These are phyloP conservation scores for Lepetodrilus schrolli DNA, from an alignment of 2,888 invertebrate species.

Conservation along the genomic window DNA sequence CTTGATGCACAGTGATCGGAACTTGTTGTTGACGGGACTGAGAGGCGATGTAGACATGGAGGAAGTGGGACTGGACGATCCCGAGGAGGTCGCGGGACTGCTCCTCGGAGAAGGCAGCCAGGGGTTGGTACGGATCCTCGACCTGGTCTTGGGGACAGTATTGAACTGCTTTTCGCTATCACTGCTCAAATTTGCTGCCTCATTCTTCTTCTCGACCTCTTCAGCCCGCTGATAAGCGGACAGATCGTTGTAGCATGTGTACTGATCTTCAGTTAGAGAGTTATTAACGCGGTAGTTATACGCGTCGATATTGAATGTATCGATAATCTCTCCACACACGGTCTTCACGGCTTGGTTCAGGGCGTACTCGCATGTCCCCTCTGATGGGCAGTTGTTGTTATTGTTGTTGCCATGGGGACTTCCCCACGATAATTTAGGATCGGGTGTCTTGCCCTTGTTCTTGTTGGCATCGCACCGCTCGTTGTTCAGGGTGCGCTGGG, in stretches of 20 bases:
- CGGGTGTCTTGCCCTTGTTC: constrained; percentile 1
- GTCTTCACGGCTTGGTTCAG: constrained; percentile 22
- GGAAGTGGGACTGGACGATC: constrained; percentile 5
- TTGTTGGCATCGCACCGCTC: constrained; percentile 26
- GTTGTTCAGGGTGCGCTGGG: constrained; percentile 38
- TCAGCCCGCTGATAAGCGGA: neutral
- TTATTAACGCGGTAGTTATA: constrained; percentile 21
- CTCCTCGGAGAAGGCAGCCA: constrained; percentile 68
- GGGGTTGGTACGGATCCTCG: constrained; percentile 67
- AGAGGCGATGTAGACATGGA: neutral
- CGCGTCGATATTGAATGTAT: constrained; percentile 25
- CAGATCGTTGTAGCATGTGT: neutral
- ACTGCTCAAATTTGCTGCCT: neutral
- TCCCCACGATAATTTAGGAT: neutral
- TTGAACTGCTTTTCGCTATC: constrained; percentile 30
- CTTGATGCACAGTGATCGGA: neutral
- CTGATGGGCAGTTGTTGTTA: neutral
- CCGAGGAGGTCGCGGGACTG: constrained; percentile 38
- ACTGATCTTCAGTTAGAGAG: constrained; percentile 6
- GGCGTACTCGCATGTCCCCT: neutral
- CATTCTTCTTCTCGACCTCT: constrained; percentile 5
- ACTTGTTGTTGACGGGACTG: neutral
- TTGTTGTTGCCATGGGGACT: neutral
- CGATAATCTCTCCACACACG: constrained; percentile 27
- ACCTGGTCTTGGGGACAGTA: constrained; percentile 53